These are phyloP conservation scores for Caerostris darwini DNA, from an alignment of 1,140 invertebrate genomes.

Conservation along the genomic window DNA sequence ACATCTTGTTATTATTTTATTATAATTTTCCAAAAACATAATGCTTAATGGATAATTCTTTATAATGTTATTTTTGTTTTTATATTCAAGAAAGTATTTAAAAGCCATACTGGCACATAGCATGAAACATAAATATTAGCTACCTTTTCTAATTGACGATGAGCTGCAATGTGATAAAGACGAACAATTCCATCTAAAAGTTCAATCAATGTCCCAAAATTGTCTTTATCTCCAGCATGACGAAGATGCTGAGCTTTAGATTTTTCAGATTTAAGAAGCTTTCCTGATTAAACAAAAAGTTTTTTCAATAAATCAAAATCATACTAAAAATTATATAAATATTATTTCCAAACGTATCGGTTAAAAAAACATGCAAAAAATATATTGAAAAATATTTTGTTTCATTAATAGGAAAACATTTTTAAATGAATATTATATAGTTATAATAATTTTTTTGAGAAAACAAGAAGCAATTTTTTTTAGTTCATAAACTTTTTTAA, in stretches of 20 bases:
- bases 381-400: too few relatives aligned
- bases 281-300: constrained; percentile 44
- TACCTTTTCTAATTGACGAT: constrained; percentile 88
- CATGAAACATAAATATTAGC: background rate
- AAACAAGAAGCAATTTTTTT: too few relatives aligned
- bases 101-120: too few relatives aligned
- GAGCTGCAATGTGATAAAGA: constrained; percentile 87
- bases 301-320: background rate
- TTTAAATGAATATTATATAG: too few relatives aligned
- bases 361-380: too few relatives aligned
- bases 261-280: constrained; percentile 61
- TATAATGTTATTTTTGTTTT: too few relatives aligned
- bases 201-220: constrained; percentile 82
- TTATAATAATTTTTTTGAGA: too few relatives aligned
- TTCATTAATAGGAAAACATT: too few relatives aligned
- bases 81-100: too few relatives aligned
- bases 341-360: background rate
- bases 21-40: background rate
- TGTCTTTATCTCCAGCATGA: constrained; percentile 70
- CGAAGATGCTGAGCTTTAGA: constrained; percentile 70
- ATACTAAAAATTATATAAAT: background rate
- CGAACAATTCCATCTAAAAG: constrained; percentile 87
- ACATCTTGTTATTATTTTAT: background rate
- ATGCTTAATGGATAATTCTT: too few relatives aligned
- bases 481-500: too few relatives aligned